A percentile compares a stretch with the other conserved stretches of the same genome.
Evolutionary conservation across 2,113 vertebrate species (phyloP).

Genomic region (Epinephelus lanceolatus): DNA sequence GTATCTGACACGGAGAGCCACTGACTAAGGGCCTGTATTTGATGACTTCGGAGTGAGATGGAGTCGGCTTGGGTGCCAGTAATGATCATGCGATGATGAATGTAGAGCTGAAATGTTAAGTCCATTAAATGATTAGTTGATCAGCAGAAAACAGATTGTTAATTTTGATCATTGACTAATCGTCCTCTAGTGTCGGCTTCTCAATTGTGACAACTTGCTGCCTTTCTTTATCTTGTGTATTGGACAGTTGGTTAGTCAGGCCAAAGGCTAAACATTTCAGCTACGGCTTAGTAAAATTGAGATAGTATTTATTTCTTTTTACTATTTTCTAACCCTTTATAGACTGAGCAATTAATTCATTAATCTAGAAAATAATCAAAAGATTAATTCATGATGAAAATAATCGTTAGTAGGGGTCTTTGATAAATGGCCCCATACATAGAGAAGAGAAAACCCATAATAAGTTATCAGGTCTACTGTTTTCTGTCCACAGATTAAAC

Average conservation of each 20-base stretch:
- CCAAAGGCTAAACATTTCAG: neutral
- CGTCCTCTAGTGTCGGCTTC: neutral
- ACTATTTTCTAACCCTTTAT: neutral
- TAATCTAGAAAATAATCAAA: neutral
- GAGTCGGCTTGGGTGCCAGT: too few species aligned
- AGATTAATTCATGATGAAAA: neutral
- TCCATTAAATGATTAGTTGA: neutral
- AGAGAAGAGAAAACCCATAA: neutral
- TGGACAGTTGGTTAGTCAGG: neutral
- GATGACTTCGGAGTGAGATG: too few species aligned
- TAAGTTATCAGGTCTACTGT: constrained; percentile 32
- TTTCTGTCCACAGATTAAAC: constrained; percentile 48
- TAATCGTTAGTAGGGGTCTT: neutral
- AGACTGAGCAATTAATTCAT: neutral
- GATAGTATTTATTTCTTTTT: neutral
- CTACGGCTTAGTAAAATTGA: neutral
- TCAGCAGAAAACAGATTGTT: neutral
- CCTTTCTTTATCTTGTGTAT: neutral
- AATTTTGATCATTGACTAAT: neutral
- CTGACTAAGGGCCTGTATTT: too few species aligned
- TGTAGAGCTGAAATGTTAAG: neutral
- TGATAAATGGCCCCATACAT: constrained; percentile 21
- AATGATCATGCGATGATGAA: neutral
- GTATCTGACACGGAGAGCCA: too few species aligned
- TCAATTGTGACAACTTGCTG: neutral